Percentiles rank a stretch among this genome's conserved stretches.
Conservation (phyloP, 1,140 invertebrate genomes). For the Penaeus chinensis region DNA sequence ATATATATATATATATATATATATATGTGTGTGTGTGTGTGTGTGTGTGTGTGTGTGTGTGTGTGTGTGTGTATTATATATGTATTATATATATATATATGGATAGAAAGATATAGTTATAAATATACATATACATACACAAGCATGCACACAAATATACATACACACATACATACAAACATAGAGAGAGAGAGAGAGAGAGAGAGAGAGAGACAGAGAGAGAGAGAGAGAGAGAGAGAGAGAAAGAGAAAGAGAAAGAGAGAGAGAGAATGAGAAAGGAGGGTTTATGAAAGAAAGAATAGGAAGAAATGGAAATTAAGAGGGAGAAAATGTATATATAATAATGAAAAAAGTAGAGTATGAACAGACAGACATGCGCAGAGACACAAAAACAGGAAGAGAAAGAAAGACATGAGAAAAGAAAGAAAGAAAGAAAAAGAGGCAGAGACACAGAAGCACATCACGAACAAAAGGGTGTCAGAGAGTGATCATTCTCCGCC, state of each 20-base stretch:
- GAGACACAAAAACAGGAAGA: too few relatives aligned
- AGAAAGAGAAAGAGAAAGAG: background rate
- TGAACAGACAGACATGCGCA: too few relatives aligned
- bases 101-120: constrained; percentile 26
- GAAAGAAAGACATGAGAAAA: background rate
- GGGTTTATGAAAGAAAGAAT: constrained; percentile 7
- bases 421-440: constrained; percentile 4
- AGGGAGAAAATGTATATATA: too few relatives aligned
- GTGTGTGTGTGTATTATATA: background rate
- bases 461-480: background rate
- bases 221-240: background rate
- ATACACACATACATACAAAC: too few relatives aligned
- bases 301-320: background rate
- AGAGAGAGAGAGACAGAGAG: background rate
- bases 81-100: constrained; percentile 34
- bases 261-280: background rate
- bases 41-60: background rate
- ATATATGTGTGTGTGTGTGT: too few relatives aligned
- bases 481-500: too few relatives aligned
- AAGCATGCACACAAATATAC: background rate
- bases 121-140: constrained; percentile 32
- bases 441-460: background rate
- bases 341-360: too few relatives aligned
- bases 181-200: background rate
- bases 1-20: too few relatives aligned